phyloP scores from a whole-genome alignment of 2,113 vertebrate species.

The Lanius collurio region DNA sequence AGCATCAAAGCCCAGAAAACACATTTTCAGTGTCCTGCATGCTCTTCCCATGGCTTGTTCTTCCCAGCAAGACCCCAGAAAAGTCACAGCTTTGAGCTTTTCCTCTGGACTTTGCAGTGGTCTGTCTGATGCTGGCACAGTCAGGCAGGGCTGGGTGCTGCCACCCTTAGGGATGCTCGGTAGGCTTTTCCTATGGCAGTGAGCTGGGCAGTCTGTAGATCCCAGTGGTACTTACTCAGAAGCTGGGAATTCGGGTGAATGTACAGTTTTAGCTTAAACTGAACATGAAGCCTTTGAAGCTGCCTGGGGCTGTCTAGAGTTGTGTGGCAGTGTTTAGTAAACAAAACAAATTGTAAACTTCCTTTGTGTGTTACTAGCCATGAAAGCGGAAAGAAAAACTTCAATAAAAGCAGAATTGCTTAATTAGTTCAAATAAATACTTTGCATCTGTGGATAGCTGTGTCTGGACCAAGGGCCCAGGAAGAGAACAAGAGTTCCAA shows the following conservation, averaged over 20 bases:
- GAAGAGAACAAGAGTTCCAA: background rate
- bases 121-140: background rate
- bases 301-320: background rate
- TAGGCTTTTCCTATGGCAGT: background rate
- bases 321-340: background rate
- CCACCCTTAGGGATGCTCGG: background rate
- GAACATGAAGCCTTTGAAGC: background rate
- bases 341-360: background rate
- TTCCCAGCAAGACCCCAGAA: background rate
- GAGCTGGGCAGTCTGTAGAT: background rate
- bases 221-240: background rate
- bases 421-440: background rate
- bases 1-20: background rate
- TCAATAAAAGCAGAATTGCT: background rate
- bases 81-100: background rate
- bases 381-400: background rate
- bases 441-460: background rate
- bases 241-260: background rate
- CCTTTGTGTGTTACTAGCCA: background rate
- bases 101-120: background rate
- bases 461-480: background rate
- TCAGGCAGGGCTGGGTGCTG: background rate
- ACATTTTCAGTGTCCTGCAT: background rate
- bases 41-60: accelerated
- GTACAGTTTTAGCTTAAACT: background rate